phyloP scores from a whole-genome alignment of 2,113 vertebrate genomes.

The Forbesichthys papilliferus region DNA sequence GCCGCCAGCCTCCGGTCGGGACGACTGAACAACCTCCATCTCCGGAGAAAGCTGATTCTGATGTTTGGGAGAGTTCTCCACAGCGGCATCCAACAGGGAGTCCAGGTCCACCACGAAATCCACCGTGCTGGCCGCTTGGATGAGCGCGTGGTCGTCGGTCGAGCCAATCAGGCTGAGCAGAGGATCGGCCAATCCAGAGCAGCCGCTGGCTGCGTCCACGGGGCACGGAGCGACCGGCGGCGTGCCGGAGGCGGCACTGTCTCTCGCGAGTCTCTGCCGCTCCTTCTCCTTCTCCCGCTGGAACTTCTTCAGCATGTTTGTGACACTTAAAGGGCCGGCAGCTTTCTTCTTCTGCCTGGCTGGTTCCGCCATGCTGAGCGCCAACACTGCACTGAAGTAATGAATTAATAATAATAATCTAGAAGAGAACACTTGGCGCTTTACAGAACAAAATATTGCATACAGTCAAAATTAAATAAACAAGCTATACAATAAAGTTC shows the following conservation, averaged over 20 bases:
- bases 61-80: slow-evolving; percentile 25
- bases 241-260: background rate
- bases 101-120: slow-evolving; percentile 88
- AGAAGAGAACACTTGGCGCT: background rate
- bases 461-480: too few relatives aligned
- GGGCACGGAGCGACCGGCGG: slow-evolving; percentile 34
- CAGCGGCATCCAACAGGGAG: slow-evolving; percentile 75
- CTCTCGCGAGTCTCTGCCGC: slow-evolving; percentile 55
- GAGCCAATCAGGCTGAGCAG: slow-evolving; percentile 83
- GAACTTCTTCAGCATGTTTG: slow-evolving; percentile 91
- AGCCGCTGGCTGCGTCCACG: slow-evolving; percentile 56
- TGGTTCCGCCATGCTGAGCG: slow-evolving; percentile 54
- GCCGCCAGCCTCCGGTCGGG: background rate
- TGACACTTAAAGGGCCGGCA: slow-evolving; percentile 78
- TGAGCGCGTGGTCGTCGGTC: slow-evolving; percentile 80
- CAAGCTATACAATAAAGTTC: background rate
- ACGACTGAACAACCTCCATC: background rate
- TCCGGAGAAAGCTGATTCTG: slow-evolving; percentile 23
- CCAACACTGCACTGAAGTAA: slow-evolving; percentile 59
- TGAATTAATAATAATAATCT: too few relatives aligned
- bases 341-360: slow-evolving; percentile 75
- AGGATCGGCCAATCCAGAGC: slow-evolving; percentile 70
- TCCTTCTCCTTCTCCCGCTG: slow-evolving; percentile 86
- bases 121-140: slow-evolving; percentile 84
- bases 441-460: too few relatives aligned